Conservation (phyloP, 2,113 vertebrate genomes). For the Prochilodus magdalenae region DNA sequence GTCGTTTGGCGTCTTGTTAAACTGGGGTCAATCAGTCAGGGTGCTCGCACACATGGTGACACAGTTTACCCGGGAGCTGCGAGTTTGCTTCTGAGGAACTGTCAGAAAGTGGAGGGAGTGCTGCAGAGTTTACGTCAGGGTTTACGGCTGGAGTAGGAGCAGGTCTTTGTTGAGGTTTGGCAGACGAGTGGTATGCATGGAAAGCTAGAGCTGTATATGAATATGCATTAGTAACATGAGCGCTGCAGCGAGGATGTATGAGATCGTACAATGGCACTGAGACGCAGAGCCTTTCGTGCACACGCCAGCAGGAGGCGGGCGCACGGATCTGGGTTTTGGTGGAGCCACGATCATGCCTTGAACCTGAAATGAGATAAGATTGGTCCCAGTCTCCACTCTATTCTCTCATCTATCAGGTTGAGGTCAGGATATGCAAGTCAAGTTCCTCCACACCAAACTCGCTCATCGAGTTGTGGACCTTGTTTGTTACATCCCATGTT, state of each 20-base stretch:
- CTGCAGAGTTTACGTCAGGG: neutral
- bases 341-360: slow-evolving; percentile 62
- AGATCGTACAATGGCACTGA: neutral
- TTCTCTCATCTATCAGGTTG: too few species aligned
- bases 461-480: too few species aligned
- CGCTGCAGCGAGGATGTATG: neutral
- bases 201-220: neutral
- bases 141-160: neutral
- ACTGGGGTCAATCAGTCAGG: neutral
- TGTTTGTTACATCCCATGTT: too few species aligned
- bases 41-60: neutral
- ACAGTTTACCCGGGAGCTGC: neutral
- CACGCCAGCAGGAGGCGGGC: neutral
- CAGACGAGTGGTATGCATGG: neutral
- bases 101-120: neutral
- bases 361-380: slow-evolving; percentile 42
- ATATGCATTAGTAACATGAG: neutral
- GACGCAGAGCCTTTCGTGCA: slow-evolving; percentile 39
- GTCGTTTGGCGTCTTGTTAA: neutral
- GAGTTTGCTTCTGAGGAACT: neutral
- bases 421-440: too few species aligned
- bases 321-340: slow-evolving; percentile 48
- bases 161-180: neutral
- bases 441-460: too few species aligned
- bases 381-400: too few species aligned